Evolutionary conservation across 1,140 invertebrate species (phyloP).

Genomic region (Calephelis nemesis): DNA sequence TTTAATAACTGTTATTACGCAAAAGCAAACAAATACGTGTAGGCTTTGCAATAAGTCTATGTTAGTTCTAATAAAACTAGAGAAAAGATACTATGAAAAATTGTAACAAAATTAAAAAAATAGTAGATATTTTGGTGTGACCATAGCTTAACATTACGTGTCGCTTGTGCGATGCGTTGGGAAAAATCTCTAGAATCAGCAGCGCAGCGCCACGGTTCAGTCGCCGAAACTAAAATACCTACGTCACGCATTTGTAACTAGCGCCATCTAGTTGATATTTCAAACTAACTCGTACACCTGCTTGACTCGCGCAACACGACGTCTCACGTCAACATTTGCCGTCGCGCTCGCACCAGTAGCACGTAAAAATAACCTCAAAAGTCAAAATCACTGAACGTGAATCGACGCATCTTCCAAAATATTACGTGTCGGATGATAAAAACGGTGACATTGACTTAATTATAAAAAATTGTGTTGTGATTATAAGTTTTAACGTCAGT

Average conservation of each 20-base stretch:
- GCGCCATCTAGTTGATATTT: conserved; percentile 58
- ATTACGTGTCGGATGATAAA: conserved; percentile 48
- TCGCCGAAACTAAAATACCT: conserved; percentile 57
- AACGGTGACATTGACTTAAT: conserved; percentile 52
- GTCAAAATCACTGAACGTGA: conserved; percentile 49
- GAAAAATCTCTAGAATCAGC: conserved; percentile 75
- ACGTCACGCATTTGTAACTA: conserved; percentile 52
- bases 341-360: conserved; percentile 70
- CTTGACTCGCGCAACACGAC: conserved; percentile 43
- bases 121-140: conserved; percentile 33
- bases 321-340: conserved; percentile 54
- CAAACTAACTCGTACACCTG: conserved; percentile 48
- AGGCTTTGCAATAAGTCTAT: no score
- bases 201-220: conserved; percentile 68
- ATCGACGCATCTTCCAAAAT: conserved; percentile 58
- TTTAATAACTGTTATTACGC: no score
- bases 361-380: conserved; percentile 75
- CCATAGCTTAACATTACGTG: conserved; percentile 49
- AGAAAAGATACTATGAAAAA: not conserved
- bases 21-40: no score
- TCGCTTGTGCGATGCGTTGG: conserved; percentile 61
- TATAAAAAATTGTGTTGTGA: conserved; percentile 40
- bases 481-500: conserved; percentile 40
- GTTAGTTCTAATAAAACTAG: no score
- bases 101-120: conserved; percentile 16